These are phyloP conservation scores for Crotalus helleri DNA, from an alignment of 2,113 vertebrate genomes.

Conservation along the genomic window DNA sequence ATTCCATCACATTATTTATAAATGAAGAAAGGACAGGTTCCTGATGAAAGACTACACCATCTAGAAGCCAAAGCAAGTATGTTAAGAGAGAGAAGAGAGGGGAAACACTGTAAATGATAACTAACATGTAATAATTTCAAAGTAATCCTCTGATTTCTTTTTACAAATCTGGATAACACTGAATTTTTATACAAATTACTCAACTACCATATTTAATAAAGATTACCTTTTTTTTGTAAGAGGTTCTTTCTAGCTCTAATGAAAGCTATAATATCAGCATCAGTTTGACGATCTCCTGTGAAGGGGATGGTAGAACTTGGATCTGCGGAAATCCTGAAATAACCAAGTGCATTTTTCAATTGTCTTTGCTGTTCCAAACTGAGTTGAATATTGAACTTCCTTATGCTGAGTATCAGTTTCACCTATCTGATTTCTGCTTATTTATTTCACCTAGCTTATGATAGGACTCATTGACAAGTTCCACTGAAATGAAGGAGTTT, in stretches of 20 bases:
- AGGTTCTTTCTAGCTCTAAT: slow-evolving; percentile 84
- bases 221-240: slow-evolving; percentile 80
- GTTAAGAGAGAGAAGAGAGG: neutral
- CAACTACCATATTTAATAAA: neutral
- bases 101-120: neutral
- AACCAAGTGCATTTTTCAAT: slow-evolving; percentile 25
- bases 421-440: neutral
- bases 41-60: neutral
- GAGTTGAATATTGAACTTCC: neutral
- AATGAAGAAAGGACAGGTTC: neutral
- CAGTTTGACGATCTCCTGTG: slow-evolving; percentile 85
- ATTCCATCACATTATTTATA: neutral
- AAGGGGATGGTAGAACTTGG: slow-evolving; percentile 71
- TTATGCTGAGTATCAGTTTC: neutral
- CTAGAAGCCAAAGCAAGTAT: neutral
- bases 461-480: neutral
- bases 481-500: neutral
- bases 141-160: neutral
- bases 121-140: neutral
- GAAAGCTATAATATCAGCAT: slow-evolving; percentile 90
- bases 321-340: slow-evolving; percentile 67
- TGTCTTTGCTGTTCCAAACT: neutral
- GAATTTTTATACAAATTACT: slow-evolving; percentile 20
- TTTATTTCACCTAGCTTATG: neutral
- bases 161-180: slow-evolving; percentile 19